These are phyloP conservation scores for Oryctes rhinoceros DNA, from an alignment of 1,140 invertebrate genomes.

Conservation along the genomic window DNA sequence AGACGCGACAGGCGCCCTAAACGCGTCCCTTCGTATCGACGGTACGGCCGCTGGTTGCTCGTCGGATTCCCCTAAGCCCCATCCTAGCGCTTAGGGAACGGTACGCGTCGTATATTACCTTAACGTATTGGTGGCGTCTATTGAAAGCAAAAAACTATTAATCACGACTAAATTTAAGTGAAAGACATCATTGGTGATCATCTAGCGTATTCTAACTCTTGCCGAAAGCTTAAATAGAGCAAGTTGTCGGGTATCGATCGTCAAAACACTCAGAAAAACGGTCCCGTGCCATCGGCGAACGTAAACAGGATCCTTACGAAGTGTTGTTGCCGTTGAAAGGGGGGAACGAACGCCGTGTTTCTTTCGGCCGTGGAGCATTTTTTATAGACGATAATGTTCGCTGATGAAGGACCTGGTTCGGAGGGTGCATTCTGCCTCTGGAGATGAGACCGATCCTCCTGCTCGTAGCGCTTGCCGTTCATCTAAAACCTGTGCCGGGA, in stretches of 20 bases:
- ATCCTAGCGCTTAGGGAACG: too few species aligned
- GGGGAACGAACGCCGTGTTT: background rate
- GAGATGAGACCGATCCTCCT: conserved; percentile 42
- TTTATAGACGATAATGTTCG: conserved; percentile 1
- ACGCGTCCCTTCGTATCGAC: too few species aligned
- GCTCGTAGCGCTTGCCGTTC: conserved; percentile 46
- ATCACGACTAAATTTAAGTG: too few species aligned
- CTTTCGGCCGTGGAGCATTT: background rate
- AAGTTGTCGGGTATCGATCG: background rate
- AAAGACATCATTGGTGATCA: too few species aligned
- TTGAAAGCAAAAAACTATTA: too few species aligned
- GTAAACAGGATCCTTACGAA: background rate
- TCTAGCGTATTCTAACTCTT: too few species aligned
- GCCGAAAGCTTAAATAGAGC: background rate
- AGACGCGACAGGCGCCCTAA: background rate
- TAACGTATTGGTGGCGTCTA: too few species aligned
- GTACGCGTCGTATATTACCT: too few species aligned
- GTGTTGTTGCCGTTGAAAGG: background rate
- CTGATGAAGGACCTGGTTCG: conserved; percentile 29
- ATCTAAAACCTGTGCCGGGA: conserved; percentile 45
- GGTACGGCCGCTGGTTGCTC: too few species aligned
- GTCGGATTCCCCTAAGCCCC: too few species aligned
- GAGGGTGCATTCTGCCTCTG: conserved; percentile 24
- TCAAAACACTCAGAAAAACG: background rate
- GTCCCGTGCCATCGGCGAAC: background rate